Percentiles rank a stretch among this genome's conserved stretches.
phyloP scores from a whole-genome alignment of 2,797 vertebrate species.

The Anomalospiza imberbis region DNA sequence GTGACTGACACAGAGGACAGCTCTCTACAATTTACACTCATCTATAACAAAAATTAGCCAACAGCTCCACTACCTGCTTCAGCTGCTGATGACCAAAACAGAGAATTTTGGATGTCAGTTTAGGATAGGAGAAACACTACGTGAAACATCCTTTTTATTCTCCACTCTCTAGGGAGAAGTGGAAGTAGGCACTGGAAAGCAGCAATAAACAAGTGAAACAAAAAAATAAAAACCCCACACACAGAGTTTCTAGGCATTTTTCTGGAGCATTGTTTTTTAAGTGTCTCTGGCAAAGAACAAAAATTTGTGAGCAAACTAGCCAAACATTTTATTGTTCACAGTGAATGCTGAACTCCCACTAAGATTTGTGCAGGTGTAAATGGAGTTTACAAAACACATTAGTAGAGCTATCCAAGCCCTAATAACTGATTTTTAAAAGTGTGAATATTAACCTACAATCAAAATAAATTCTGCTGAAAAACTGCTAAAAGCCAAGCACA shows the following conservation, averaged over 20 bases:
- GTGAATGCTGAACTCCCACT: neutral
- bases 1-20: neutral
- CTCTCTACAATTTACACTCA: neutral
- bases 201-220: neutral
- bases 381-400: constrained; percentile 40
- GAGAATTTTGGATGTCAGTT: neutral
- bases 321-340: neutral
- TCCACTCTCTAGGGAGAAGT: neutral
- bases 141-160: neutral
- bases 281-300: neutral
- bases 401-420: neutral
- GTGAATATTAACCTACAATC: constrained; percentile 13
- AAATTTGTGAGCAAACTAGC: neutral
- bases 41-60: neutral
- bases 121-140: neutral
- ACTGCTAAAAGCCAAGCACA: neutral
- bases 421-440: constrained; percentile 22
- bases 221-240: neutral
- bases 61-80: neutral
- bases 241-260: neutral
- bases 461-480: neutral
- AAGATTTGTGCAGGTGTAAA: constrained; percentile 55
- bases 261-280: neutral
- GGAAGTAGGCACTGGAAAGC: neutral
- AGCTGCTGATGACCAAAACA: neutral